Conservation (phyloP, 2,888 invertebrate species). For the Cryptus armator region DNA sequence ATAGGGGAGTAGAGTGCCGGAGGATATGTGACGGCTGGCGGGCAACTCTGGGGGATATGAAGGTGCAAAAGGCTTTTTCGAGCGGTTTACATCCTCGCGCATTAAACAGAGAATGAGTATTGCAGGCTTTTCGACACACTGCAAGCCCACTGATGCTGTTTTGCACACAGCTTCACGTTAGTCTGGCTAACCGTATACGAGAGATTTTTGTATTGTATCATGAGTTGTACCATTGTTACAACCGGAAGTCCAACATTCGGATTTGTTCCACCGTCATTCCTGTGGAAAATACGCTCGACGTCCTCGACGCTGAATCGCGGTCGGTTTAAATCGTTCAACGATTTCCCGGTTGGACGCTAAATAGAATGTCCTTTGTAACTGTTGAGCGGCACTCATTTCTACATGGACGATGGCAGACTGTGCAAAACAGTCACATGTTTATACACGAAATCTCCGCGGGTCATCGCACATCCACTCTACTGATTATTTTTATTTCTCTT, state of each 20-base stretch:
- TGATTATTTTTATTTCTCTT: slow-evolving; percentile 43
- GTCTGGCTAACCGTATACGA: not conserved
- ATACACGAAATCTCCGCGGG: not conserved
- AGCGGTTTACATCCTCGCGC: slow-evolving; percentile 26
- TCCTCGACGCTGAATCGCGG: not conserved
- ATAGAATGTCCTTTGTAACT: not conserved
- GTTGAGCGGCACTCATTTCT: not conserved
- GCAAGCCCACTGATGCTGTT: not conserved
- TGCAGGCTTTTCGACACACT: slow-evolving; percentile 21
- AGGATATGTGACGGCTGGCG: slow-evolving; percentile 51
- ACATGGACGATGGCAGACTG: not conserved
- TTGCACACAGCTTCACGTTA: not conserved
- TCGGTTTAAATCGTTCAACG: slow-evolving; percentile 22
- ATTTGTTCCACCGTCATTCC: slow-evolving; percentile 57
- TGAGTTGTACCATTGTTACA: not conserved
- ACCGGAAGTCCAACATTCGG: not conserved
- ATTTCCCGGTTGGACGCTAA: not conserved
- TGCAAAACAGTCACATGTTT: not conserved
- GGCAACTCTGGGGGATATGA: slow-evolving; percentile 4
- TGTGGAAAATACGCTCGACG: slow-evolving; percentile 26
- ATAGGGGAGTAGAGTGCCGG: slow-evolving; percentile 55
- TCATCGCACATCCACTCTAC: slow-evolving; percentile 39
- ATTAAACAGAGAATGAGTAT: not conserved
- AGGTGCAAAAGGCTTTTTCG: slow-evolving; percentile 22
- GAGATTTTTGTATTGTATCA: not conserved